phyloP scores from a whole-genome alignment of 2,797 vertebrate genomes.

The Lepilemur ruficaudatus region DNA sequence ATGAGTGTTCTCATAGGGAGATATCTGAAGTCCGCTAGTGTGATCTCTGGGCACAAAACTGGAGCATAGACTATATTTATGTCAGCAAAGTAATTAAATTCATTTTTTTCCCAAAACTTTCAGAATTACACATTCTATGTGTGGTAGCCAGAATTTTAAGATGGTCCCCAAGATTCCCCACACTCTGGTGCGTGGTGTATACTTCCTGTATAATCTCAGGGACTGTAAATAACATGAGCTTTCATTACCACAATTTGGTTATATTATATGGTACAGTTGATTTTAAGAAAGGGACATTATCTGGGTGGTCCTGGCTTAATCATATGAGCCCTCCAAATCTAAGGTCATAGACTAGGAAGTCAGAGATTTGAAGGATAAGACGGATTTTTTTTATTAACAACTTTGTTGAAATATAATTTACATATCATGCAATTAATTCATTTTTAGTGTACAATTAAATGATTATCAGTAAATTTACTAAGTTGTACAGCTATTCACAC shows the following conservation, averaged over 20 bases:
- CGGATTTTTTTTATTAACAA: too few species aligned
- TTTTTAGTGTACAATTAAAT: too few species aligned
- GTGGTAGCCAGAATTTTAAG: not conserved
- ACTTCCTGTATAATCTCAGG: not conserved
- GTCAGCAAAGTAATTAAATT: not conserved
- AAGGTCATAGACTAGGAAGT: not conserved
- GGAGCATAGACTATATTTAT: not conserved
- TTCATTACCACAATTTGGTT: not conserved
- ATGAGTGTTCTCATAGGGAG: not conserved
- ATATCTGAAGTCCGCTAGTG: not conserved
- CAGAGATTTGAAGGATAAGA: not conserved
- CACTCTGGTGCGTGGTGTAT: not conserved
- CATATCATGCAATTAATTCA: too few species aligned
- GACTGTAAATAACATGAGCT: not conserved
- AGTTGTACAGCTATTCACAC: too few species aligned
- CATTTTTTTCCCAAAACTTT: not conserved
- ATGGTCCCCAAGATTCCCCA: not conserved
- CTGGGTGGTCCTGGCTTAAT: not conserved
- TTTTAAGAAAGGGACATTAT: slow-evolving; percentile 29
- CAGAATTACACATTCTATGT: not conserved
- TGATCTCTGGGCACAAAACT: not conserved
- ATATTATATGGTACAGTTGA: not conserved
- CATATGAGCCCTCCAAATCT: not conserved
- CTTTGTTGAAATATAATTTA: too few species aligned
- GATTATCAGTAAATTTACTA: too few species aligned